These are phyloP conservation scores for Campoplex nolae DNA, from an alignment of 2,888 invertebrate genomes.

Conservation along the genomic window DNA sequence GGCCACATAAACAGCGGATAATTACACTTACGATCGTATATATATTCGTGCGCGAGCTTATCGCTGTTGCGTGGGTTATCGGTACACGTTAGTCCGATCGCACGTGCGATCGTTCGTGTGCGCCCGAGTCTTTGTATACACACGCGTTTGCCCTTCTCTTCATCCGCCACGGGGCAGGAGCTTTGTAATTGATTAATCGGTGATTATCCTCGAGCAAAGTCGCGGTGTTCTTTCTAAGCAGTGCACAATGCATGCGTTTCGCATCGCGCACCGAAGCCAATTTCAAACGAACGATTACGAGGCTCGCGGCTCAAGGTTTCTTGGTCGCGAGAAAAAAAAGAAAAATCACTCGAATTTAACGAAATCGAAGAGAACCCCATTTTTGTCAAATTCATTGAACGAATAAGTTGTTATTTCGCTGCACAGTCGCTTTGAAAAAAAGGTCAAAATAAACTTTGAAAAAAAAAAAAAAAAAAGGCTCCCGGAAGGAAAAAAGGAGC, in stretches of 20 bases:
- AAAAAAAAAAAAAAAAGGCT: not conserved
- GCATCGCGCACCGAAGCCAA: not conserved
- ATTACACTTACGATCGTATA: not conserved
- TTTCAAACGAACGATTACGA: not conserved
- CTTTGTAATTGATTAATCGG: slow-evolving; percentile 47
- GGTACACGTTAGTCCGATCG: not conserved
- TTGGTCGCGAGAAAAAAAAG: not conserved
- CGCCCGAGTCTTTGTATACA: not conserved
- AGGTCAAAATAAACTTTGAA: not conserved
- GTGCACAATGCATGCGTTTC: not conserved
- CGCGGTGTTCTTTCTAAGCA: not conserved
- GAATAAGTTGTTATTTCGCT: too few relatives aligned
- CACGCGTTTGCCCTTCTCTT: not conserved
- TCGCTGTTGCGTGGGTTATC: slow-evolving; percentile 20
- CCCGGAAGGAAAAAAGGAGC: not conserved
- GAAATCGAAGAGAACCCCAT: too few relatives aligned
- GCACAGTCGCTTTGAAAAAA: too few relatives aligned
- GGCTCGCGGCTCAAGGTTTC: not conserved
- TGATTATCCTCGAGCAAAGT: slow-evolving; percentile 34
- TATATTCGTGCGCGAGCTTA: not conserved
- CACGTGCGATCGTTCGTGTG: not conserved
- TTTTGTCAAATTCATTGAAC: not conserved
- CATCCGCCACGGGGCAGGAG: not conserved
- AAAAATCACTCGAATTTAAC: not conserved
- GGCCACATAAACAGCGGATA: not conserved